Conservation (phyloP, 2,113 vertebrate genomes). For the Ochotona curzoniae region DNA sequence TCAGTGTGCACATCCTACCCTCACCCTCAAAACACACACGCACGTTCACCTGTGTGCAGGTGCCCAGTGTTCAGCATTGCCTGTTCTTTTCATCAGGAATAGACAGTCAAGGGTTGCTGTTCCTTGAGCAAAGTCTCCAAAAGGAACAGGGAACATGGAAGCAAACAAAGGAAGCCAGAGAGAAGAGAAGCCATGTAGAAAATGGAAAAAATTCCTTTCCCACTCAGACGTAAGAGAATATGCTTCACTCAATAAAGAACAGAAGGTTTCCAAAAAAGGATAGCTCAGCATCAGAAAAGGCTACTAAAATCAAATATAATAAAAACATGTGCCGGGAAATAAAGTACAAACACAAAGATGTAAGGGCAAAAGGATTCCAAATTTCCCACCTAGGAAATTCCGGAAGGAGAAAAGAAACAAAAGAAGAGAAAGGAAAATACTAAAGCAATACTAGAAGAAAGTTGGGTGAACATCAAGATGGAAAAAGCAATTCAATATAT, state of each 20-base stretch:
- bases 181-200: not conserved
- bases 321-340: not conserved
- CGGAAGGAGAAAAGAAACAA: not conserved
- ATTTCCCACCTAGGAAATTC: not conserved
- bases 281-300: not conserved
- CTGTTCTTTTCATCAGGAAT: constrained; percentile 24
- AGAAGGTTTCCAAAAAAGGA: constrained; percentile 15
- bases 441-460: constrained; percentile 5
- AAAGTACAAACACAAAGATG: not conserved
- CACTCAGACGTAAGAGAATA: not conserved
- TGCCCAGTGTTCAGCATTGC: not conserved
- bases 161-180: not conserved
- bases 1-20: not conserved
- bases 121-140: constrained; percentile 17
- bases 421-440: not conserved
- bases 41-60: not conserved
- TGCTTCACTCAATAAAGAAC: constrained; percentile 49
- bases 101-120: not conserved
- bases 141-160: not conserved
- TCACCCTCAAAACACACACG: no score
- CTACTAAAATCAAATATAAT: constrained; percentile 46
- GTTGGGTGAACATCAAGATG: not conserved
- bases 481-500: not conserved
- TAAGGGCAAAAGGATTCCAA: not conserved
- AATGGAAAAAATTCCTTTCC: constrained; percentile 14